Base-by-base conservation (phyloP, 2,113 vertebrate species). In the Tichodroma muraria region DNA sequence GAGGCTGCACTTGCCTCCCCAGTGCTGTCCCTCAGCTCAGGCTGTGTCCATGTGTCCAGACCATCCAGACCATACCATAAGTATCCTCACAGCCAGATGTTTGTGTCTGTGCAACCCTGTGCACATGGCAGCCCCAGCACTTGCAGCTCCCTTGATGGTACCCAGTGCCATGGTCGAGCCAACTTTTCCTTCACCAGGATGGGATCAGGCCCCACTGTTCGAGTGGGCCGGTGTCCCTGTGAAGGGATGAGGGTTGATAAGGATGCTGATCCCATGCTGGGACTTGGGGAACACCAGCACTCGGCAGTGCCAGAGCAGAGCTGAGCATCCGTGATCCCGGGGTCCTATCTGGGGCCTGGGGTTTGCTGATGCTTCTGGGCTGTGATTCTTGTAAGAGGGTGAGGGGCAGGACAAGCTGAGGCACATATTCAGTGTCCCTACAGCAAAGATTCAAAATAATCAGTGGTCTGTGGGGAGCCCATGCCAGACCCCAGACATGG, bases 101-200 rank as follows among this genome's bases (percentile, higher is more conserved):
- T 45, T 9, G 38, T 10, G 4, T 53, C 20, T 47, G 35, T 68
- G 68, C 44, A 42, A 6, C 15, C n/a, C 5, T 1, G 0, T 20
- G 15, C 50, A 6, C 0, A 0, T 6, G 9, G 30, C 50, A 64
- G 54, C 31, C 16, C 25, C 0, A 0, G 38, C 3, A 3, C 30
- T 59, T 27, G 35, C 61, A 84, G 35, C 8, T 76, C 45, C 31
- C 21, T 60, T 4, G 1, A 17, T 7, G 3, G 45, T 50, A 31
- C 13, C 8, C 44, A n/a, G 9, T 28, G 18, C 23, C 13, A 2
- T 38, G 18, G 23, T 38, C 1, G 1, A 49, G 15, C 21, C 15
- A 45, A 25, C 28, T 54, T 45, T 33, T 30, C 45, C 20, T 80
- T 68, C 28, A 6, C 20, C 6, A 12, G 38, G 13, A 9, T 10